phyloP scores from a whole-genome alignment of 2,797 vertebrate species.

The Muraenolepis orangiensis region DNA sequence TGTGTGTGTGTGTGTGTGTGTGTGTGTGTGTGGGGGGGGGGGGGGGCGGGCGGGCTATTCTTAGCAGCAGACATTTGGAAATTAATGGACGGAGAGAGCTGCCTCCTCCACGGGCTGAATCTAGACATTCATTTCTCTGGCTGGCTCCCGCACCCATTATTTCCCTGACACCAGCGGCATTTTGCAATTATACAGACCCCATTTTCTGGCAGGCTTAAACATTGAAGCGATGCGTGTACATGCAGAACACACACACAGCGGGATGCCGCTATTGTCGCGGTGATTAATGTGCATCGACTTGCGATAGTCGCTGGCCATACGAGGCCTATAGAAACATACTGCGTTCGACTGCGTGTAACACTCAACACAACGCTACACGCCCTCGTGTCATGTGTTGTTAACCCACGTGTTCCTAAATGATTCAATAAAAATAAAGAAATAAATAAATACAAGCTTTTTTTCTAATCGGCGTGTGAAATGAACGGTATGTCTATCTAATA shows the following conservation, averaged over 20 bases:
- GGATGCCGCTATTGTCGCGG: neutral
- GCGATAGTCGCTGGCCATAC: neutral
- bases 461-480: neutral
- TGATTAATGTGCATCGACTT: neutral
- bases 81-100: constrained; percentile 71
- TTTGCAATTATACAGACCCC: neutral
- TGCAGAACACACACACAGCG: neutral
- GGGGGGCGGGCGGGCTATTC: constrained; percentile 63
- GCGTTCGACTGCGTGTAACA: neutral
- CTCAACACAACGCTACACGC: no score
- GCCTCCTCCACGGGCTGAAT: constrained; percentile 39
- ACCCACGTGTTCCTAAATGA: neutral
- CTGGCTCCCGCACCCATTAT: neutral
- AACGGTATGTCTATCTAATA: neutral
- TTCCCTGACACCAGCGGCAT: neutral
- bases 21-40: constrained; percentile 56
- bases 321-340: no score
- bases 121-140: constrained; percentile 13
- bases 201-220: neutral
- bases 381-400: no score
- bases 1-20: constrained; percentile 53
- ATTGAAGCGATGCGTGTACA: neutral
- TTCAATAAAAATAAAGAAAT: neutral
- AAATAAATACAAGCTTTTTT: neutral
- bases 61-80: constrained; percentile 75